phyloP scores from a whole-genome alignment of 2,888 invertebrate species.

The Teinopalpus imperialis region DNA sequence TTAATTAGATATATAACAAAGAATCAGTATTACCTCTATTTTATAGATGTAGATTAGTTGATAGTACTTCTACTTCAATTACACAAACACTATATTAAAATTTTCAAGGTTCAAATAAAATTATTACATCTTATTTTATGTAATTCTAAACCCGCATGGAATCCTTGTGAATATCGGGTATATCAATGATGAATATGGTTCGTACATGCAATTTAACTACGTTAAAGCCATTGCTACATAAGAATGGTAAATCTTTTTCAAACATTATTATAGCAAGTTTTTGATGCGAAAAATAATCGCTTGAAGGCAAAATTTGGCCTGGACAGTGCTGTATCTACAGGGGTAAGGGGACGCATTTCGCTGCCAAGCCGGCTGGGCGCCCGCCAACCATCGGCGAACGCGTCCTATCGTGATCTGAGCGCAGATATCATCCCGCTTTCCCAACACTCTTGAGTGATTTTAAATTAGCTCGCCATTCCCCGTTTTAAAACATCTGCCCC shows the following conservation, averaged over 20 bases:
- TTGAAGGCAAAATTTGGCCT: conserved; percentile 9
- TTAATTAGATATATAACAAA: not conserved
- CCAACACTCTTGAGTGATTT: conserved; percentile 58
- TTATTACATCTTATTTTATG: no score
- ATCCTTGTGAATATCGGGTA: no score
- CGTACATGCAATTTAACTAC: no score
- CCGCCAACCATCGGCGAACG: conserved; percentile 52
- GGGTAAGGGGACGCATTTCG: conserved; percentile 40
- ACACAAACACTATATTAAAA: no score
- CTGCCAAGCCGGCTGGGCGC: conserved; percentile 46
- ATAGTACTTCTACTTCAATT: no score
- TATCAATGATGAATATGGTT: no score
- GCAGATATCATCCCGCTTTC: conserved; percentile 43
- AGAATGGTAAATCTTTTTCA: not conserved
- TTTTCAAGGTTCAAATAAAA: no score
- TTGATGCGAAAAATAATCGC: conserved; percentile 8
- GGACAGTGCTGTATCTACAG: conserved; percentile 35
- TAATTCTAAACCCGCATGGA: no score
- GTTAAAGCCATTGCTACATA: no score
- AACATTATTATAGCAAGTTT: not conserved
- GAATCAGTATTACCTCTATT: no score
- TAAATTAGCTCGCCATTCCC: conserved; percentile 45
- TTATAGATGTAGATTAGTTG: no score
- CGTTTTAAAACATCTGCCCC: conserved; percentile 15
- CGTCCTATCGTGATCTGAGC: conserved; percentile 53